Evolutionary conservation across 1,140 invertebrate species (phyloP), one percentile per base, ranked within the genome.

Genomic region (Cardiocondyla obscurior): DNA sequence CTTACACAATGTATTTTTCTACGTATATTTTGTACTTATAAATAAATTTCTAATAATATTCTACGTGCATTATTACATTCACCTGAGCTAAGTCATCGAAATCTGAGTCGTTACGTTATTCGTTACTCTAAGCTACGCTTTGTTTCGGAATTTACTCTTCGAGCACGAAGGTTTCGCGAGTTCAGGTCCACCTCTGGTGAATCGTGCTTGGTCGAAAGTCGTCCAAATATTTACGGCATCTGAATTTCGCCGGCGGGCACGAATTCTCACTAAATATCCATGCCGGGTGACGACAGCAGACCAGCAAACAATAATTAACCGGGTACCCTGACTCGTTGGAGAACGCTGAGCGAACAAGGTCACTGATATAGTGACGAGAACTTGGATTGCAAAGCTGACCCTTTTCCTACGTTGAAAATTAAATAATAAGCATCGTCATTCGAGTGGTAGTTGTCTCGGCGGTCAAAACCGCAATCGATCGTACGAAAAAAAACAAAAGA

Each of bases 1-100:
- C 46, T 84, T 84, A 76, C 19, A 81, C 72, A 82, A 83, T 92
- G 91, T 93, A 93, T 93, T 93, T 93, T 93, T 93, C 91, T 93
- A 93, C 92, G 85, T 89, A 91, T 93, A 93, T 93, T 93, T 93
- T 93, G 91, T 93, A 93, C 91, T 93, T 93, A 91, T 88, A 53
- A 82, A 90, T 91, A 91, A 91, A 91, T 90, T 87, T 72, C 58
- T 89, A 65, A 69, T 84, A 89, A 86, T 30, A 53, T 30, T 58
- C 16, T n/a, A 14, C 19, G 22, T 33, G 14, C 2, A 36, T 74
- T 5, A 33, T 22, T 30, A 14, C 5, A 16, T 19, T 42, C 39
- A 39, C 51, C 30, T 28, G n/a, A n/a, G 5, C 14, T 53, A 57
- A 25, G 6, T 70, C n/a, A n/a, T n/a, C n/a, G n/a, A n/a, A n/a